phyloP scores from a whole-genome alignment of 1,140 invertebrate genomes.

The Cylas formicarius region DNA sequence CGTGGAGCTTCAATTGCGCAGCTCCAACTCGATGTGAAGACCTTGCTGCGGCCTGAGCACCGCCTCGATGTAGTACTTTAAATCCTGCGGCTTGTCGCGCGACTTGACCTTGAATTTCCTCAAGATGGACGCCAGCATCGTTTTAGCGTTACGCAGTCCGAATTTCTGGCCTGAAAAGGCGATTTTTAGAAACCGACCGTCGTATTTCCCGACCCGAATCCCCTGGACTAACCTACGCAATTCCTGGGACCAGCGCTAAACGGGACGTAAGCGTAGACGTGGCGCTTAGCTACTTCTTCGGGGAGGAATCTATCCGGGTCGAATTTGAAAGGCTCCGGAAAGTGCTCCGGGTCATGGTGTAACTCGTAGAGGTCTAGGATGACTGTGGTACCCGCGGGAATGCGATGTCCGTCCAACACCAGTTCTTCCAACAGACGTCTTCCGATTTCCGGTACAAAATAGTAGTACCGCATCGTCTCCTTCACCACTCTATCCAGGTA shows the following conservation, averaged over 20 bases:
- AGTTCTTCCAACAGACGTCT: slow-evolving; percentile 54
- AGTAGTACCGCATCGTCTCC: slow-evolving; percentile 59
- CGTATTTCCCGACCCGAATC: background rate
- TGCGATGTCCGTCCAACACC: slow-evolving; percentile 38
- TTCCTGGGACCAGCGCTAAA: slow-evolving; percentile 72
- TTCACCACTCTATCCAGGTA: slow-evolving; percentile 70
- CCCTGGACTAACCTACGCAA: slow-evolving; percentile 51
- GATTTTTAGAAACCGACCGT: no score
- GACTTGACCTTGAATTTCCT: slow-evolving; percentile 55
- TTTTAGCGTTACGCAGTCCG: slow-evolving; percentile 68
- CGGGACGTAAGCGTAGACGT: slow-evolving; percentile 62
- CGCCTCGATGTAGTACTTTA: slow-evolving; percentile 48
- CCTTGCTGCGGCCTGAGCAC: slow-evolving; percentile 52
- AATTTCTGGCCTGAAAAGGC: slow-evolving; percentile 61
- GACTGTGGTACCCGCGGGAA: slow-evolving; percentile 50
- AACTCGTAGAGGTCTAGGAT: slow-evolving; percentile 51
- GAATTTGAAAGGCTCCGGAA: slow-evolving; percentile 63
- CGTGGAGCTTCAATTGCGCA: slow-evolving; percentile 23
- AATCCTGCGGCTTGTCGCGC: slow-evolving; percentile 49
- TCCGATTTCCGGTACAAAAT: slow-evolving; percentile 64
- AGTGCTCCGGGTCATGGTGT: slow-evolving; percentile 60
- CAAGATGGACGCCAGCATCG: slow-evolving; percentile 59
- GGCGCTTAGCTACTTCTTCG: slow-evolving; percentile 50
- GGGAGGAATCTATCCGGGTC: slow-evolving; percentile 71
- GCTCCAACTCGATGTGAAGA: slow-evolving; percentile 44